These are phyloP conservation scores for Spisula solida DNA, from an alignment of 2,888 invertebrate genomes.

Conservation along the genomic window DNA sequence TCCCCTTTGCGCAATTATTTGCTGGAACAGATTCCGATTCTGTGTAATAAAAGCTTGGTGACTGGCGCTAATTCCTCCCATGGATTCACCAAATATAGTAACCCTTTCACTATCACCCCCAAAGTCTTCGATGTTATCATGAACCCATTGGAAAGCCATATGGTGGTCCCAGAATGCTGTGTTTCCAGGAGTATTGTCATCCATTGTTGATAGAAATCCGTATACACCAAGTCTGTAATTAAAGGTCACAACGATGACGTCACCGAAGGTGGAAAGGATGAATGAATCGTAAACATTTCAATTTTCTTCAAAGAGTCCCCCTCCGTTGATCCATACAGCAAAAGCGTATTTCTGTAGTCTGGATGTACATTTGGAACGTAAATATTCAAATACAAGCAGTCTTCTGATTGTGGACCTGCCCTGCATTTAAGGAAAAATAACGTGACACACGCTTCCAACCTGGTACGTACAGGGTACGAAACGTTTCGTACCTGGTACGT, in stretches of 20 bases:
- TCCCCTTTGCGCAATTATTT: conserved; percentile 63
- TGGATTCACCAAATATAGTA: conserved; percentile 75
- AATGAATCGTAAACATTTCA: conserved; percentile 29
- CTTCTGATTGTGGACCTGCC: conserved; percentile 59
- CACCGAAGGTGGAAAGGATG: conserved; percentile 30
- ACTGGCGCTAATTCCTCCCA: conserved; percentile 68
- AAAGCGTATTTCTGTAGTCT: conserved; percentile 44
- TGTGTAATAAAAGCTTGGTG: conserved; percentile 58
- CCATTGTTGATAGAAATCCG: conserved; percentile 70
- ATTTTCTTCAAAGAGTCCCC: conserved; percentile 50
- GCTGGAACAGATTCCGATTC: conserved; percentile 61
- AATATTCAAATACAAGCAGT: conserved; percentile 73
- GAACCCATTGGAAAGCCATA: conserved; percentile 72
- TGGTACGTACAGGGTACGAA: too few relatives aligned
- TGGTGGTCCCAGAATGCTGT: conserved; percentile 74
- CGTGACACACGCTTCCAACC: too few relatives aligned
- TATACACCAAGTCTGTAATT: conserved; percentile 69
- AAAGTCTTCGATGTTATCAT: conserved; percentile 68
- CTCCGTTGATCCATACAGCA: conserved; percentile 68
- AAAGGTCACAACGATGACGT: conserved; percentile 61
- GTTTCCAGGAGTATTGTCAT: conserved; percentile 70
- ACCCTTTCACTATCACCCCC: conserved; percentile 69
- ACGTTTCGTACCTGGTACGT: too few relatives aligned
- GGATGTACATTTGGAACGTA: conserved; percentile 47
- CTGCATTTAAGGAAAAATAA: too few relatives aligned